Evolutionary conservation across 2,797 vertebrate genomes (phyloP), one percentile per base, ranked within the genome.

Genomic region (Amblyopsis hoosieri): DNA sequence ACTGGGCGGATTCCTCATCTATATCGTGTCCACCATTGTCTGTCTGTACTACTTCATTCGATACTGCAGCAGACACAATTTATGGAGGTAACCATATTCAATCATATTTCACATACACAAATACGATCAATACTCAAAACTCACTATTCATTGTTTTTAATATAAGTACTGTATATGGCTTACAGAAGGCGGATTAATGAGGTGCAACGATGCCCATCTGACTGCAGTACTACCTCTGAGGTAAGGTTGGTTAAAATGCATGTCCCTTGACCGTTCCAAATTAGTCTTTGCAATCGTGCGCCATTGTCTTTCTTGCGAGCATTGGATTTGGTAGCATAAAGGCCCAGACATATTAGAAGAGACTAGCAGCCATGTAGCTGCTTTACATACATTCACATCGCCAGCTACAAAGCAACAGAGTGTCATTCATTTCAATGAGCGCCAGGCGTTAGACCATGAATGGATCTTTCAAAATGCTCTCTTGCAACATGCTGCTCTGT

Each of bases 101-200:
- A 14, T 45, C 13, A 46, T 50, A 52, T 37, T n/a, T 12, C 52
- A 57, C 15, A 51, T 17, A 31, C 46, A 31, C 33, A 37, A 37
- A 37, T 37, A 37, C 8, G 5, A 37, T 37, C 33, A 37, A 37
- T 37, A 37, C 11, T 29, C 12, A 2, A 23, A 54, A 17, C 12
- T 12, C 14, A n/a, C 4, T 13, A 14, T 49, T 14, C 14, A 49
- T 13, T 47, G 19, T 13, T 3, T 59, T 3, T 59, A 17, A 0
- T 17, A 23, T 8, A 29, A 1, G 9, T 10, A 17, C 12, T 61
- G 4, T 15, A 45, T 45, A 10, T 46, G 6, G 14, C 45, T 74
- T 59, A 52, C 57, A 82, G 77, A 58, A 70, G 23, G 33, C 12
- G 13, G 49, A 51, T 72, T n/a, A 67, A 78, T 68, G 53, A 74